Base-by-base conservation (phyloP, 2,888 invertebrate species). In the Polydrusus cervinus region DNA sequence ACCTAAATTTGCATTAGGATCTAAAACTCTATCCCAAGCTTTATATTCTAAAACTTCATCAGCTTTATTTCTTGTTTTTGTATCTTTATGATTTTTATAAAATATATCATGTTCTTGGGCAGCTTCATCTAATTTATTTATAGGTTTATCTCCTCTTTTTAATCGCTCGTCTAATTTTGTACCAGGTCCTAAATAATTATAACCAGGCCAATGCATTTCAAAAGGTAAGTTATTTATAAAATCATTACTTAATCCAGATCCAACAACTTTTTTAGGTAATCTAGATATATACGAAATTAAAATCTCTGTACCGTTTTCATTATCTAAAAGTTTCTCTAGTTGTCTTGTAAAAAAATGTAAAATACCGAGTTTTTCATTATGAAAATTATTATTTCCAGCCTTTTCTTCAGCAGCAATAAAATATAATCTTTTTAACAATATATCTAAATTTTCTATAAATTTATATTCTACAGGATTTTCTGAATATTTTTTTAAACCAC, bases 81-180 rank as follows among this genome's bases (percentile, higher is more conserved):
- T 47, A 47, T 47, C 16, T 47, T 47, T 47, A 16, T 47, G 14
- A 47, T 47, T 47, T 47, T 47, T 47, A 47, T 47, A 47, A 47
- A 47, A 47, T 47, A 47, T 47, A 47, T 47, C 14, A 47, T 47
- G 47, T 16, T 47, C 47, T 47, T 16, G 5, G 1, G 47, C 47
- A 16, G 47, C 47, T 47, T 53, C 53, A 53, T 53, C 53, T 20
- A 53, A 13, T 53, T 30, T n/a, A 30, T 53, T 53, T 8, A 53
- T 25, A n/a, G 11, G 25, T n/a, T 53, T 20, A 53, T 53, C 53
- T 3, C 30, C 53, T 25, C 25, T 25, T 25, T n/a, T 1, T 53
- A 53, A 53, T 20, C n/a, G 25, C 11, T 25, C 25, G 3, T 30
- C n/a, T 30, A 53, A n/a, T 30, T 53, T 53, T 30, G 53, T 53